These are phyloP conservation scores for Pholis gunnellus DNA, from an alignment of 2,113 vertebrate genomes.

Conservation along the genomic window DNA sequence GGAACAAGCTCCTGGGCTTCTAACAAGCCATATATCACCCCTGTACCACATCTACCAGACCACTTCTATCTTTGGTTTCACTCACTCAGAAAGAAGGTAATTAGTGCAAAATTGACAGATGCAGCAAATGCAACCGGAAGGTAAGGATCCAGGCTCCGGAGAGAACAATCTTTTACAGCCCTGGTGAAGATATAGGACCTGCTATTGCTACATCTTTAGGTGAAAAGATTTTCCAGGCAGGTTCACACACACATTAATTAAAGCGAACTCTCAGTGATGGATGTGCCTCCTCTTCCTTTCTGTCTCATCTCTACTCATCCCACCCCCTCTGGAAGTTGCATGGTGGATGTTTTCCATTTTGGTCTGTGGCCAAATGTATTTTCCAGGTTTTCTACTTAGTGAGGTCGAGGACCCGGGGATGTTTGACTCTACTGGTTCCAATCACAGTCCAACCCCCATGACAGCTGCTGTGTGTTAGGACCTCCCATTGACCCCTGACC, in stretches of 20 bases:
- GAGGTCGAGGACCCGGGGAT: conserved; percentile 79
- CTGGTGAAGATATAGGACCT: not conserved
- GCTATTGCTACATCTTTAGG: conserved; percentile 7
- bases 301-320: conserved; percentile 38
- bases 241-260: conserved; percentile 44
- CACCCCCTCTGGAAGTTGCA: conserved; percentile 19
- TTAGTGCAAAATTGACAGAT: conserved; percentile 62
- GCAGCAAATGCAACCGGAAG: conserved; percentile 25
- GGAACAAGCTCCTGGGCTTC: conserved; percentile 70
- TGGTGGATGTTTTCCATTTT: conserved; percentile 74
- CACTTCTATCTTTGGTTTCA: conserved; percentile 78
- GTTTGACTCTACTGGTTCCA: conserved; percentile 84
- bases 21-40: conserved; percentile 74
- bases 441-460: conserved; percentile 76
- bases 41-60: conserved; percentile 67
- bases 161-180: not conserved
- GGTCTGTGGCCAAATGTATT: conserved; percentile 78
- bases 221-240: conserved; percentile 26
- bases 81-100: conserved; percentile 71
- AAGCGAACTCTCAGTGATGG: conserved; percentile 38
- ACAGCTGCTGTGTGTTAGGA: conserved; percentile 88
- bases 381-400: conserved; percentile 85
- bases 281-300: conserved; percentile 31
- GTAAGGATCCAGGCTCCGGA: not conserved
- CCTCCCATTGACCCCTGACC: conserved; percentile 86